Percentiles rank a stretch among this genome's conserved stretches.
Evolutionary conservation across 2,797 vertebrate species (phyloP).

Genomic region (Buphagus erythrorhynchus): DNA sequence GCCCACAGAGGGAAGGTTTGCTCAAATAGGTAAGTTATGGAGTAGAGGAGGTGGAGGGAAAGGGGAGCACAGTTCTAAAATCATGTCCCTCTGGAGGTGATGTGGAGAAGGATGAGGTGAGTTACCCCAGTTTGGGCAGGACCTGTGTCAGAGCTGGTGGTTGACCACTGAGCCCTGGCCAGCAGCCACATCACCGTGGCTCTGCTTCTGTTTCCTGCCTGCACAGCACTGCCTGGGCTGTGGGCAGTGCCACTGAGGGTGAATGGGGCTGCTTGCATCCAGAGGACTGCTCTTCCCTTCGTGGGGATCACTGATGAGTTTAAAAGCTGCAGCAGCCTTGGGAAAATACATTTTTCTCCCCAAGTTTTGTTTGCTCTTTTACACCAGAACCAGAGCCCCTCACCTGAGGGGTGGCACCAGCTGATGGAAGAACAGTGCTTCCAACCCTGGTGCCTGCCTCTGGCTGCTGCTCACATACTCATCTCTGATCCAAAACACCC

Average conservation of each 20-base stretch:
- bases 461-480: background rate
- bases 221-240: background rate
- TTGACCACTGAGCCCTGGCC: background rate
- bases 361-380: background rate
- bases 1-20: accelerated
- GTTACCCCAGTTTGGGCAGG: background rate
- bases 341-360: background rate
- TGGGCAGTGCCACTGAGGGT: background rate
- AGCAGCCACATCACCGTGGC: background rate
- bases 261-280: background rate
- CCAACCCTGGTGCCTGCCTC: background rate
- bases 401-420: accelerated
- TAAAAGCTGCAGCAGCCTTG: background rate
- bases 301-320: background rate
- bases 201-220: background rate
- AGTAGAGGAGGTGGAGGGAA: background rate
- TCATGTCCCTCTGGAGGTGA: background rate
- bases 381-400: background rate
- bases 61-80: background rate
- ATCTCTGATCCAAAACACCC: background rate
- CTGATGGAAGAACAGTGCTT: background rate
- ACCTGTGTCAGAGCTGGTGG: background rate
- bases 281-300: background rate
- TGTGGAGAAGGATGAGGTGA: background rate
- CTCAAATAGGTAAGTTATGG: accelerated